Evolutionary conservation across 2,797 vertebrate species (phyloP).

Genomic region (Spea hammondii): DNA sequence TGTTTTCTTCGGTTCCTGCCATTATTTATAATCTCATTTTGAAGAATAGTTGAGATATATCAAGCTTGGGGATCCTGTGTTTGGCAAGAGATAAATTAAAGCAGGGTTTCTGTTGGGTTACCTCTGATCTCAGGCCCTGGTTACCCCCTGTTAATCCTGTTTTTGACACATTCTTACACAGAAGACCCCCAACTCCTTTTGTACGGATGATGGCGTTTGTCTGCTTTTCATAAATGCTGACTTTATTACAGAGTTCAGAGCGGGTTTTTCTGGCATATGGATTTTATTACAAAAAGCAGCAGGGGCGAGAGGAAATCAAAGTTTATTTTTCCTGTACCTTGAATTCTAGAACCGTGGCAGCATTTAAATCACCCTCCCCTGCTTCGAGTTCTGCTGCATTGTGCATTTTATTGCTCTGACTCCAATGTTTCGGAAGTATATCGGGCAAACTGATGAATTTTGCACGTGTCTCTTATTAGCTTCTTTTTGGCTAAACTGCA

Average conservation of each 20-base stretch:
- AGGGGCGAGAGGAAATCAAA: background rate
- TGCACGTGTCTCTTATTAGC: no score
- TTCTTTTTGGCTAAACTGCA: no score
- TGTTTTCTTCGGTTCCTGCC: background rate
- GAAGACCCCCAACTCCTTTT: background rate
- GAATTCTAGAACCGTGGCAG: no score
- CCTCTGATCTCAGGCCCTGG: slow-evolving; percentile 6
- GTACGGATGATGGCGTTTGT: background rate
- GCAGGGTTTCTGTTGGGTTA: background rate
- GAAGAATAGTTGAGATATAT: background rate
- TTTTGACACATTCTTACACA: background rate
- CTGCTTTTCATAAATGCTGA: background rate
- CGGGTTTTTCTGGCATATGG: background rate
- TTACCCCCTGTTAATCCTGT: slow-evolving; percentile 1
- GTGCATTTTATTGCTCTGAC: no score
- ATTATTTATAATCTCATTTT: slow-evolving; percentile 12
- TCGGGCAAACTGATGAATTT: no score
- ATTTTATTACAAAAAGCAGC: background rate
- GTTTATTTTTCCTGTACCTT: background rate
- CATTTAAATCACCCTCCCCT: no score
- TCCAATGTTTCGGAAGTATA: no score
- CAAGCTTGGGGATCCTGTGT: background rate
- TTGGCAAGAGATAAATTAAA: slow-evolving; percentile 13
- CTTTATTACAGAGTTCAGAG: background rate
- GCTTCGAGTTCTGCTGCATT: no score